A percentile compares a stretch with the other conserved stretches of the same genome.
Evolutionary conservation across 1,140 invertebrate genomes (phyloP).

Genomic region (Leptinotarsa texana): DNA sequence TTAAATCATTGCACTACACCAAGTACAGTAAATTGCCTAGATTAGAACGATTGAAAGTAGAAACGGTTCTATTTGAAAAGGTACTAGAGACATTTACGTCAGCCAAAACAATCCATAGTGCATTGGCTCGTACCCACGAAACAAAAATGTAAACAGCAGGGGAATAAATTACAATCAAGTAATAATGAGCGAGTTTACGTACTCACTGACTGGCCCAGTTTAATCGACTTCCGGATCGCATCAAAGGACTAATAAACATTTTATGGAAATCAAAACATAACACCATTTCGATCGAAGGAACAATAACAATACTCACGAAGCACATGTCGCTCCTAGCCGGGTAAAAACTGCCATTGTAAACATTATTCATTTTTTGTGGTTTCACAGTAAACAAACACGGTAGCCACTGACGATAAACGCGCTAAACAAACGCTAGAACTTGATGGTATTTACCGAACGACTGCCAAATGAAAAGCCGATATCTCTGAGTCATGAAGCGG

Average conservation of each 20-base stretch:
- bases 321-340: slow-evolving; percentile 18
- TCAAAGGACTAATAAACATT: background rate
- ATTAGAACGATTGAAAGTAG: no score
- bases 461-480: slow-evolving; percentile 17
- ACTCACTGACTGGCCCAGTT: background rate
- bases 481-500: slow-evolving; percentile 19
- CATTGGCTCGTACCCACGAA: background rate
- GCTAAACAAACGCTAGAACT: slow-evolving; percentile 7
- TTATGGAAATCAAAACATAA: background rate
- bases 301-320: slow-evolving; percentile 18
- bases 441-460: slow-evolving; percentile 11
- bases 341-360: slow-evolving; percentile 21
- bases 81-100: background rate
- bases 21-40: no score
- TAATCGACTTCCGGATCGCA: background rate
- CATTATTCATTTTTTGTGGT: slow-evolving; percentile 26
- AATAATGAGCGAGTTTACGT: background rate
- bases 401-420: background rate
- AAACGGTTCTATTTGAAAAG: background rate
- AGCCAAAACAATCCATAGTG: background rate
- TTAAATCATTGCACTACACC: no score
- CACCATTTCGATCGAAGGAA: background rate
- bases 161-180: slow-evolving; percentile 3
- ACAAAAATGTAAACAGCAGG: background rate
- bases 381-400: slow-evolving; percentile 4